Base-by-base conservation (phyloP, 2,113 vertebrate genomes). In the Solea solea region DNA sequence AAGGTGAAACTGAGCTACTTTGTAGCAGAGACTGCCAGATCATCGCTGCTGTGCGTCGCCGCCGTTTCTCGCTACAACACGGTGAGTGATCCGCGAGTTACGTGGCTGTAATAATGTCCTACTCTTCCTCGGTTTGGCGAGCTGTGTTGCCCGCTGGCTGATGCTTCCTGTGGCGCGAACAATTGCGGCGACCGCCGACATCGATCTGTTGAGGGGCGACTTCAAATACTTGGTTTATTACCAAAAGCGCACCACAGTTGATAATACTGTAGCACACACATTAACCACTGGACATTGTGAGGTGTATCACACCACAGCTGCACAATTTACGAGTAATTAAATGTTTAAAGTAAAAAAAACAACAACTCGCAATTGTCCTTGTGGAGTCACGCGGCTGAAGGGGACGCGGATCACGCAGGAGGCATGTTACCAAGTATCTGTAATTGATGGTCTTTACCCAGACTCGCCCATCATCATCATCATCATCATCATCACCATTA, bases 51-150 rank as follows among this genome's bases (percentile, higher is more conserved):
- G 68, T 61, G 70, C 56, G 60, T n/a, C 66, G 61, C 72, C 44
- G 72, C 76, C 73, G 80, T 58, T 51, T 75, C 53, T 78, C 68
- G 25, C 54, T 40, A 11, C 74, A 64, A 74, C 73, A 61, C 83
- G 91, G 92, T 93, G 87, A 93, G 92, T 90, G 69, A 81, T 74
- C 58, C 39, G 72, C 60, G 69, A 81, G 72, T 85, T 81, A 42
- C 6, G 62, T 73, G 73, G 41, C 14, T 45, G 46, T 45, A 34
- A 46, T 34, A 39, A 54, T 65, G 70, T 70, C 58, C 74, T 42
- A 45, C 52, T 45, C 64, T 67, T 16, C 48, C 49, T 56, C 60
- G 44, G 53, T 7, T 7, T 52, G 48, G 25, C 64, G 54, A 44
- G 14, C 25, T 5, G 64, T 16, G 64, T 27, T 61, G 71, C 4